These are phyloP conservation scores for Ascaphus truei DNA, from an alignment of 2,113 vertebrate species.

Conservation along the genomic window DNA sequence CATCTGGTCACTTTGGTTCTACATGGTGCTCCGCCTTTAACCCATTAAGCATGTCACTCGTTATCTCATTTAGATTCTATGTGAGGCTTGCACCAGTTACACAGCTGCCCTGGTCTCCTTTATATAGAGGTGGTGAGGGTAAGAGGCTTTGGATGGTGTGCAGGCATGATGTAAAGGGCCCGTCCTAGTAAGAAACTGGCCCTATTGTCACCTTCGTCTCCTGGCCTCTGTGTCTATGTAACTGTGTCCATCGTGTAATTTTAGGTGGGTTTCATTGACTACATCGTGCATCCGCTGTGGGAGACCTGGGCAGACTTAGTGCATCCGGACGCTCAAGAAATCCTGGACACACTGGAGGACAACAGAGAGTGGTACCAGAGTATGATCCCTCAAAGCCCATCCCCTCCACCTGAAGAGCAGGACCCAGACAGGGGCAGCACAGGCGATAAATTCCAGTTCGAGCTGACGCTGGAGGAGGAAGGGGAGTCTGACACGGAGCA, in stretches of 20 bases:
- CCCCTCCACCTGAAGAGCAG: constrained; percentile 41
- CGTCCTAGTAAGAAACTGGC: too few relatives aligned
- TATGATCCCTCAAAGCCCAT: constrained; percentile 83
- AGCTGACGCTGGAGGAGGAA: constrained; percentile 76
- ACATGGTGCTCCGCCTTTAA: too few relatives aligned
- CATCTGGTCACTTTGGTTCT: too few relatives aligned
- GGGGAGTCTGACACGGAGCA: constrained; percentile 61
- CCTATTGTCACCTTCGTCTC: too few relatives aligned
- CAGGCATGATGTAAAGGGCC: too few relatives aligned
- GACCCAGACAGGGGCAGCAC: not conserved
- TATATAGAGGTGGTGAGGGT: too few relatives aligned
- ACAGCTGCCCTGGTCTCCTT: too few relatives aligned
- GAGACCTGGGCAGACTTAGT: constrained; percentile 90
- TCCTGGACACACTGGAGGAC: constrained; percentile 87
- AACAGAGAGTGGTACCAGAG: constrained; percentile 93
- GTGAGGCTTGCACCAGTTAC: too few relatives aligned
- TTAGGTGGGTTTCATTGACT: constrained; percentile 91
- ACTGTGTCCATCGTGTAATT: not conserved
- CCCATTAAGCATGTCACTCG: too few relatives aligned
- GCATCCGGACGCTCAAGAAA: constrained; percentile 85
- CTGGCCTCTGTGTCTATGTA: too few relatives aligned
- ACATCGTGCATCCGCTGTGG: constrained; percentile 89
- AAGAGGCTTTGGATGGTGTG: too few relatives aligned
- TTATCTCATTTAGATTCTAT: too few relatives aligned
- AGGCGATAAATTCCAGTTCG: constrained; percentile 77